These are phyloP conservation scores for Asbolus verrucosus DNA, from an alignment of 1,140 invertebrate species.

Conservation along the genomic window DNA sequence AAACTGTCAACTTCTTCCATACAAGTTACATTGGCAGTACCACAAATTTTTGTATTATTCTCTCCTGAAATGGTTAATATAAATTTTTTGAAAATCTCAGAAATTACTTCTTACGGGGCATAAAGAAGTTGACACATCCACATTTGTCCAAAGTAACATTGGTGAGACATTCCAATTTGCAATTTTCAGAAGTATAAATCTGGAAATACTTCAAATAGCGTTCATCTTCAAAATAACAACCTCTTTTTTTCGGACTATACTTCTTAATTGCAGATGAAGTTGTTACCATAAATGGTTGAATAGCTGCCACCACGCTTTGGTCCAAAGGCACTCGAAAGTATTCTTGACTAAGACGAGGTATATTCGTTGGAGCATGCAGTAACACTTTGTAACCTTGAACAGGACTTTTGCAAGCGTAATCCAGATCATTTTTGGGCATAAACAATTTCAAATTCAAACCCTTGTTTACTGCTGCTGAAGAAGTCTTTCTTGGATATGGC, in stretches of 20 bases:
- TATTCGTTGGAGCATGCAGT: neutral
- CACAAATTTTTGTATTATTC: conserved; percentile 61
- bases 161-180: conserved; percentile 78
- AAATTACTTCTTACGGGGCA: conserved; percentile 69
- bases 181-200: conserved; percentile 79
- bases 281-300: conserved; percentile 36
- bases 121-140: conserved; percentile 72
- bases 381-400: conserved; percentile 66
- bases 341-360: conserved; percentile 15
- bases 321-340: conserved; percentile 32
- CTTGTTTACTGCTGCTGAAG: conserved; percentile 64
- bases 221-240: conserved; percentile 73
- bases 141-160: conserved; percentile 77
- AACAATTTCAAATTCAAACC: conserved; percentile 63
- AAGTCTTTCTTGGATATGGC: conserved; percentile 66
- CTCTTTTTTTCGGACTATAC: conserved; percentile 66
- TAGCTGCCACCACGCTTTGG: conserved; percentile 1
- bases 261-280: conserved; percentile 61
- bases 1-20: conserved; percentile 57
- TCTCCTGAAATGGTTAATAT: conserved; percentile 56
- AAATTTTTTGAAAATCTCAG: conserved; percentile 3
- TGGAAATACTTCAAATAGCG: conserved; percentile 72
- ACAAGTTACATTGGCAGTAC: conserved; percentile 59
- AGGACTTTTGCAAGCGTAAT: conserved; percentile 65
- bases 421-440: conserved; percentile 61